Evolutionary conservation across 2,797 vertebrate species (phyloP).

Genomic region (Sarcophilus harrisii): DNA sequence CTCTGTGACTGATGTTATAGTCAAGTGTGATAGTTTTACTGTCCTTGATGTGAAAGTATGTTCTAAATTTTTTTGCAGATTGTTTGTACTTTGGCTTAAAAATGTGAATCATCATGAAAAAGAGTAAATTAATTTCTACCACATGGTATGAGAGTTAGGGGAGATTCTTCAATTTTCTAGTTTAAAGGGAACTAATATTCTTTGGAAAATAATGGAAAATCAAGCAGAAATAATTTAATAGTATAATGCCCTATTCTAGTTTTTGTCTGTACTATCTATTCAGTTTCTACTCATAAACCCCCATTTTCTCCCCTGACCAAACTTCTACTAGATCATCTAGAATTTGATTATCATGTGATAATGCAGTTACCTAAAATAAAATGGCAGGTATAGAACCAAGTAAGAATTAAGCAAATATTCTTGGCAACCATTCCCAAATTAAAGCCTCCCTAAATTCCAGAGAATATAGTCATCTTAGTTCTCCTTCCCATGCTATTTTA

Average conservation of each 20-base stretch:
- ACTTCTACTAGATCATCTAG: not conserved
- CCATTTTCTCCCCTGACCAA: not conserved
- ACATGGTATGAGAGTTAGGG: conserved; percentile 24
- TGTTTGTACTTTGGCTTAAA: conserved; percentile 17
- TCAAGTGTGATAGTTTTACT: not conserved
- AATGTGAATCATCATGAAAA: conserved; percentile 41
- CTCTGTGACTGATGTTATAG: not conserved
- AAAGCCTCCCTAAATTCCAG: not conserved
- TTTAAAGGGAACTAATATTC: not conserved
- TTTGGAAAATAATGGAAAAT: not conserved
- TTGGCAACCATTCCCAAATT: not conserved
- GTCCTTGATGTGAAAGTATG: not conserved
- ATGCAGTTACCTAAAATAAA: not conserved
- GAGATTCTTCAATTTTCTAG: not conserved
- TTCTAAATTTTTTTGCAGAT: not conserved
- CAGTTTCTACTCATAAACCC: not conserved
- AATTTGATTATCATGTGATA: not conserved
- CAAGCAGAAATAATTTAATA: not conserved
- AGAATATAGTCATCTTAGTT: not conserved
- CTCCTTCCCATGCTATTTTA: not conserved
- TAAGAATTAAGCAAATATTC: not conserved
- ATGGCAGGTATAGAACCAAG: not conserved
- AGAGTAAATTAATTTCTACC: conserved; percentile 34
- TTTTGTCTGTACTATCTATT: not conserved
- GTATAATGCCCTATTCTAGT: not conserved